These are phyloP conservation scores for Digitonthophagus gazella DNA, from an alignment of 2,888 invertebrate genomes.

Conservation along the genomic window DNA sequence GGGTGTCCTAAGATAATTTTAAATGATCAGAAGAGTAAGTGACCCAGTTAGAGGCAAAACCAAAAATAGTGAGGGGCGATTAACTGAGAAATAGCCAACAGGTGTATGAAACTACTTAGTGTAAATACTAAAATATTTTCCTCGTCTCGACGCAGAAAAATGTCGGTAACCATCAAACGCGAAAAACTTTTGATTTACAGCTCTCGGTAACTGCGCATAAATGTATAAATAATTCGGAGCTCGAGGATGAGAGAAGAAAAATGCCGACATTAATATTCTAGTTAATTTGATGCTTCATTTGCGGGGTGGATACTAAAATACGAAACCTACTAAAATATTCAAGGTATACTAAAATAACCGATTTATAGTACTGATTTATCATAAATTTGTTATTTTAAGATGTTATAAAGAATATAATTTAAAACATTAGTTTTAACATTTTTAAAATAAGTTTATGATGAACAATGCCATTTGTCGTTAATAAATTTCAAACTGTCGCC, in stretches of 20 bases:
- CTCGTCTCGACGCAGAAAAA: no score
- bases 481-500: background rate
- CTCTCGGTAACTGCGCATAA: background rate
- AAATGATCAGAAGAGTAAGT: background rate
- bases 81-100: background rate
- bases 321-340: background rate
- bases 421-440: background rate
- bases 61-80: background rate
- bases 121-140: conserved; percentile 33
- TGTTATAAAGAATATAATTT: no score
- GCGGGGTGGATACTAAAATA: background rate
- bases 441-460: background rate
- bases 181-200: conserved; percentile 28
- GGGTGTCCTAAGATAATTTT: no score
- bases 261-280: background rate
- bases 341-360: background rate
- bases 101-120: background rate
- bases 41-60: background rate
- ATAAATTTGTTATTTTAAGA: no score
- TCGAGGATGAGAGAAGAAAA: background rate
- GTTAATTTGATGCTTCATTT: background rate
- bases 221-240: background rate
- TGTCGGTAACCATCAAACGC: conserved; percentile 38
- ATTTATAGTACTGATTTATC: no score
- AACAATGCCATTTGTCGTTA: background rate